Evolutionary conservation across 1,140 invertebrate species (phyloP), one percentile per base, ranked within the genome.

Genomic region (Plutomurus gul): DNA sequence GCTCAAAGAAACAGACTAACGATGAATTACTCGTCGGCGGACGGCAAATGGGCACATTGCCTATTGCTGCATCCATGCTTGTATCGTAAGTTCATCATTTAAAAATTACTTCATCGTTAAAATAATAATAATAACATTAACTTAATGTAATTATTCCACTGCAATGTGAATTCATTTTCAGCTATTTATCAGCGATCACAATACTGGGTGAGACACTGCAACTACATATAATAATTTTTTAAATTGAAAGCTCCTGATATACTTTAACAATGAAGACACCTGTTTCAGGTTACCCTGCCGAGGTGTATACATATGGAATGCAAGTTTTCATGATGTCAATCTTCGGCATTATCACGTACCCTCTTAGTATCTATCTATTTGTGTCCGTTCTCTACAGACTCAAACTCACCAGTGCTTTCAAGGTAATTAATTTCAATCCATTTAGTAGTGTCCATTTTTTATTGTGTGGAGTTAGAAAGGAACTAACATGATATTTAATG

Each of bases 21-120:
- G 81, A 77, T n/a, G 82, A 83, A 22, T 43, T 83, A 13, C 49
- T 83, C 0, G 60, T 82, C 8, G 82, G 82, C n/a, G 81, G 82
- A 25, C 22, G 82, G 25, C 72, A 78, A 22, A 82, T 83, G 82
- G 51, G 75, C 5, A 72, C 46, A 25, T 37, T 82, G 39, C 82
- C 82, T 1, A 60, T 83, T 0, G 81, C 81, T n/a, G 77, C 81
- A 7, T 81, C 78, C 1, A 71, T 83, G 20, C 75, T 83, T 72
- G 81, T 80, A 6, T 82, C 82, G 6, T 83, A n/a, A n/a, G n/a
- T n/a, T n/a, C n/a, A n/a, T n/a, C n/a, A n/a, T n/a, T n/a, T n/a
- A n/a, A n/a, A n/a, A n/a, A n/a, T n/a, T n/a, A n/a, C n/a, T n/a
- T n/a, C n/a, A n/a, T n/a, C n/a, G n/a, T n/a, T n/a, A n/a, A n/a